Evolutionary conservation across 2,797 vertebrate species (phyloP), one percentile per base, ranked within the genome.

Genomic region (Premnoplex brunnescens): DNA sequence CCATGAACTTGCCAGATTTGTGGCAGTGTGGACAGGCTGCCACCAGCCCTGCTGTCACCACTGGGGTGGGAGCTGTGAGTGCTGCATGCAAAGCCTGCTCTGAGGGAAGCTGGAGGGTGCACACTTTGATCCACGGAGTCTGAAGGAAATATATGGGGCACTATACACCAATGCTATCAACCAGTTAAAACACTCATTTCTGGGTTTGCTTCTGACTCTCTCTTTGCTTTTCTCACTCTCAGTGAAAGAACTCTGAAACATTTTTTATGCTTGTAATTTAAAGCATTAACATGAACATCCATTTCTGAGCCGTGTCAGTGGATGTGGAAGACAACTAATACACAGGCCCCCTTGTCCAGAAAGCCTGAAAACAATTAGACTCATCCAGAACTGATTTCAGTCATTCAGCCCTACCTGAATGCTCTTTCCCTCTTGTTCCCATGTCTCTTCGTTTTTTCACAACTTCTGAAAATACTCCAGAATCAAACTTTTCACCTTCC

Each of bases 401-500:
- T 15, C 54, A 26, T 62, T 34, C 24, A 64, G 32, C 11, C 58
- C 67, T 13, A 24, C 8, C 27, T 48, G 43, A n/a, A 55, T 11
- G 20, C 23, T 49, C 44, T 49, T 24, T 62, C 24, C n/a, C 9
- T 67, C n/a, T 23, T 6, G 1, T 43, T 91, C 52, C 41, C 7
- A 4, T 7, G 0, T 54, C 46, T 34, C 26, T 34, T 43, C 49
- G 49, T 68, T 23, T 54, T 7, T 41, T 73, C 23, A 41, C 51
- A 76, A 51, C 11, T 36, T 27, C 59, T 37, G 46, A 13, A 49
- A 49, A 2, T 3, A 30, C 24, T 21, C 4, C 46, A 68, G 21
- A 28, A 15, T 1, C 44, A 49, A 1, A 15, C 8, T 1, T 2
- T 24, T 9, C 22, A 9, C 19, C 54, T 9, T 22, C 2, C 3